These are phyloP conservation scores for Ceyx melanurus DNA, from an alignment of 2,113 vertebrate species.

Conservation along the genomic window DNA sequence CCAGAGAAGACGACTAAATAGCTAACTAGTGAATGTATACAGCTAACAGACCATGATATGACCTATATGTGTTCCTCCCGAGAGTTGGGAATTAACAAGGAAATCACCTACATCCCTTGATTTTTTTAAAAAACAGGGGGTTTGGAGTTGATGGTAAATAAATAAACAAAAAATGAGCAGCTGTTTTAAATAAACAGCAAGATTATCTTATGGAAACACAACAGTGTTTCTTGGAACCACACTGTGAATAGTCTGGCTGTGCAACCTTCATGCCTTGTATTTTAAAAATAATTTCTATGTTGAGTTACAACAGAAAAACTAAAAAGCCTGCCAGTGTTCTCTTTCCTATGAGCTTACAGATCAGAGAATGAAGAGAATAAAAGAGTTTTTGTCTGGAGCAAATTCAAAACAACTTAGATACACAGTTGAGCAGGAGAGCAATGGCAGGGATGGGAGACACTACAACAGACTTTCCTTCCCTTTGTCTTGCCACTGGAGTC, in stretches of 20 bases:
- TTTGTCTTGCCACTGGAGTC: slow-evolving; percentile 29
- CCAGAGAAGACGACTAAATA: slow-evolving; percentile 34
- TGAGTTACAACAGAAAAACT: slow-evolving; percentile 25
- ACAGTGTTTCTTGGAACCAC: slow-evolving; percentile 33
- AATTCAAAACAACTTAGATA: slow-evolving; percentile 41
- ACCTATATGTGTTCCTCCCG: not conserved
- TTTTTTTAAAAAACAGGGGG: not conserved
- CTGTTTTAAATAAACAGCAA: slow-evolving; percentile 28
- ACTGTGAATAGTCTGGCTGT: slow-evolving; percentile 24
- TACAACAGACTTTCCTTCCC: slow-evolving; percentile 39
- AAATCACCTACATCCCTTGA: not conserved
- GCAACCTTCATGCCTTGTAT: not conserved
- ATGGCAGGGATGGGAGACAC: not conserved
- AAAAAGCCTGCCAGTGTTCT: slow-evolving; percentile 17
- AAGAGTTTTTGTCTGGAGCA: slow-evolving; percentile 41
- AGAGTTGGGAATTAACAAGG: slow-evolving; percentile 48
- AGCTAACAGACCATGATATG: slow-evolving; percentile 8
- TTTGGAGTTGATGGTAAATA: not conserved
- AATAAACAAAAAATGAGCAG: not conserved
- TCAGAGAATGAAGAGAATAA: slow-evolving; percentile 18
- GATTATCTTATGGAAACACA: not conserved
- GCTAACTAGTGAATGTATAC: slow-evolving; percentile 39
- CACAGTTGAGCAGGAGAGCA: not conserved
- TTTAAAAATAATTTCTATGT: slow-evolving; percentile 52
- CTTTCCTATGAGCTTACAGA: not conserved